These are phyloP conservation scores for Piliocolobus tephrosceles DNA, from an alignment of 2,113 vertebrate genomes.

Conservation along the genomic window DNA sequence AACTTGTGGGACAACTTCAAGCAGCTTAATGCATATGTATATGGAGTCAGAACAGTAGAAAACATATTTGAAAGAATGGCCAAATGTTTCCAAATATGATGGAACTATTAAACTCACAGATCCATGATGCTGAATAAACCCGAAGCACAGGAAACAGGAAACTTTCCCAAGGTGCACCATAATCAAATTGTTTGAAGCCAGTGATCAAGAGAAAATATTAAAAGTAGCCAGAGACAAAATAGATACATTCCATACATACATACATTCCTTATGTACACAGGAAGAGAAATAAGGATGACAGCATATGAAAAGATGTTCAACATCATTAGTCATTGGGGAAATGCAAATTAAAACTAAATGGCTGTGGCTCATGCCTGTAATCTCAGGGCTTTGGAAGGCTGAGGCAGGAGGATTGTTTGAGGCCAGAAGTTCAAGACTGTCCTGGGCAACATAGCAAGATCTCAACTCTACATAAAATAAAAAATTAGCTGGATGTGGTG, in stretches of 20 bases:
- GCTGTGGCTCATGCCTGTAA: too few relatives aligned
- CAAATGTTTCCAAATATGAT: neutral
- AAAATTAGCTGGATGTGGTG: too few relatives aligned
- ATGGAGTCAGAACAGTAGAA: neutral
- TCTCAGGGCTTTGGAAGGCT: too few relatives aligned
- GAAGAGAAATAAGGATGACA: neutral
- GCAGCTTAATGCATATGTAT: neutral
- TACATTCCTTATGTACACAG: neutral
- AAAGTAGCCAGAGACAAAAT: neutral
- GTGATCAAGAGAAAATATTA: neutral
- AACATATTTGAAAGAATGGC: neutral
- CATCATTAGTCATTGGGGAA: neutral
- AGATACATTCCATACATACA: too few relatives aligned
- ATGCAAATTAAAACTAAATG: neutral
- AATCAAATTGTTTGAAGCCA: neutral
- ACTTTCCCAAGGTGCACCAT: neutral
- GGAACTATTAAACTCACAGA: neutral
- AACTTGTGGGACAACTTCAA: neutral
- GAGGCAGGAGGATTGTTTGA: too few relatives aligned
- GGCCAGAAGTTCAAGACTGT: too few relatives aligned
- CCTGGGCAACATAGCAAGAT: too few relatives aligned
- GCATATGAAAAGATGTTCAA: neutral
- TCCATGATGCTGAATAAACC: neutral
- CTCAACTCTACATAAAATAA: too few relatives aligned
- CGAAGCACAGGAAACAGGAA: neutral